Evolutionary conservation across 1,140 invertebrate genomes (phyloP).

Genomic region (Thaumetopoea pityocampa): DNA sequence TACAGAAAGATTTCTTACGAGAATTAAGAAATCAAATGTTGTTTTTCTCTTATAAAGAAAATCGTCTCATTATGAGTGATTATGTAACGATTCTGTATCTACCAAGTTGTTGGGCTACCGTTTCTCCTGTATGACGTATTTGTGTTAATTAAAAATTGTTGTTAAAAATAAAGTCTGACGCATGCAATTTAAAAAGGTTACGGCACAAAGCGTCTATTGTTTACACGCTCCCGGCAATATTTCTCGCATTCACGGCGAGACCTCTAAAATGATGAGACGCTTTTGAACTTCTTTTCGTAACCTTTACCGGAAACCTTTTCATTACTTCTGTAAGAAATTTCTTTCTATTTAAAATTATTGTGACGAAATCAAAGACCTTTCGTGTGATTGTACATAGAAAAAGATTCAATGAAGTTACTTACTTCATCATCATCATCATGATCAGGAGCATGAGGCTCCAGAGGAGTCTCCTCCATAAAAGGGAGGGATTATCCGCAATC

Average conservation of each 20-base stretch:
- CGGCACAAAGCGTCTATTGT: slow-evolving; percentile 2
- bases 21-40: too few species aligned
- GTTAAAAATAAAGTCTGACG: slow-evolving; percentile 22
- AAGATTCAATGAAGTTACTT: slow-evolving; percentile 3
- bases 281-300: slow-evolving; percentile 3
- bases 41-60: too few species aligned
- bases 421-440: too few species aligned
- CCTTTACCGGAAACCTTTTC: slow-evolving; percentile 4
- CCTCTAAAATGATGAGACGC: slow-evolving; percentile 12
- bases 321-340: slow-evolving; percentile 2
- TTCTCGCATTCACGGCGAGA: background rate
- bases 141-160: too few species aligned
- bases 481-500: too few species aligned
- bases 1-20: too few species aligned
- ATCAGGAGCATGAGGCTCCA: too few species aligned
- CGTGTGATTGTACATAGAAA: background rate
- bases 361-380: background rate
- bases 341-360: background rate
- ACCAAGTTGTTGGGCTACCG: slow-evolving; percentile 1
- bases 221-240: background rate
- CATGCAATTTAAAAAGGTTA: slow-evolving; percentile 11
- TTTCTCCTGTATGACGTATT: background rate
- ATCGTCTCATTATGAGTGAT: too few species aligned
- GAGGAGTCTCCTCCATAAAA: too few species aligned
- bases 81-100: background rate